Conservation (phyloP, 2,888 invertebrate genomes). For the Apamea sordens region DNA sequence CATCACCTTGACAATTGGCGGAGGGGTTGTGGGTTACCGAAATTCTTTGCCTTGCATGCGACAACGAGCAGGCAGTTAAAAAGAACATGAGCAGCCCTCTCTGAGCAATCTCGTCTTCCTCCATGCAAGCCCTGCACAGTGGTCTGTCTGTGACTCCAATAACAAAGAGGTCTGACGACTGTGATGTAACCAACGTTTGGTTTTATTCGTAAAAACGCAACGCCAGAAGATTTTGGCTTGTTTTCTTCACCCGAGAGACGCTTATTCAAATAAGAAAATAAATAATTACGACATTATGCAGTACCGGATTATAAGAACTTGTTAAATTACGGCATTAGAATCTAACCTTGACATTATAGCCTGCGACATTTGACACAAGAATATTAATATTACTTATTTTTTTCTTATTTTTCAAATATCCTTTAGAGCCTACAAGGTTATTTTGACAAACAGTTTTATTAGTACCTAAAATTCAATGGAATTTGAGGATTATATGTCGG, state of each 20-base stretch:
- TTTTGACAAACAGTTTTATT: slow-evolving; percentile 24
- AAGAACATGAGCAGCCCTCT: not conserved
- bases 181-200: no score
- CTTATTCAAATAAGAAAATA: slow-evolving; percentile 17
- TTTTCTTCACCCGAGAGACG: not conserved
- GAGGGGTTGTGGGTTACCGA: not conserved
- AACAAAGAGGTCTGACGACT: not conserved
- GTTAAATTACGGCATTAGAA: slow-evolving; percentile 16
- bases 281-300: slow-evolving; percentile 24
- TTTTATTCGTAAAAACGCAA: not conserved
- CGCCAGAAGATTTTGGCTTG: not conserved
- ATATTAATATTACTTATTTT: slow-evolving; percentile 37
- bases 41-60: not conserved
- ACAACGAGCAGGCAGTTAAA: not conserved
- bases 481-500: slow-evolving; percentile 12
- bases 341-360: slow-evolving; percentile 45
- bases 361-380: slow-evolving; percentile 48
- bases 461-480: slow-evolving; percentile 8
- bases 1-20: not conserved
- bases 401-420: slow-evolving; percentile 17
- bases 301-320: slow-evolving; percentile 22
- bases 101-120: not conserved
- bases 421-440: slow-evolving; percentile 42
- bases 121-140: not conserved
- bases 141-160: not conserved